phyloP scores from a whole-genome alignment of 2,113 vertebrate species.

The Sclerurus mexicanus region DNA sequence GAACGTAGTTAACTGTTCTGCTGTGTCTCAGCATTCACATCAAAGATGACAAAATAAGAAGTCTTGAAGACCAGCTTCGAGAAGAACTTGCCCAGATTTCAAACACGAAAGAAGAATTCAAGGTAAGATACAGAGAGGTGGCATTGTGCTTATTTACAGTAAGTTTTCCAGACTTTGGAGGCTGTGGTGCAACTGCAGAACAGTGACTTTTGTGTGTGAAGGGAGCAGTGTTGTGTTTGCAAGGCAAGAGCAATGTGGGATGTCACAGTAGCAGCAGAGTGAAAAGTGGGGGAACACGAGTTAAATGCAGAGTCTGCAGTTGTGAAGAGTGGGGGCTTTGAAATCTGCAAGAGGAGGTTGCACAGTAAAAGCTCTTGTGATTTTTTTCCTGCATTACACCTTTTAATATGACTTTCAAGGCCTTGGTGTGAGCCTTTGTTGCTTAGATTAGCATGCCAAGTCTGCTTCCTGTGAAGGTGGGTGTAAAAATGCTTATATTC shows the following conservation, averaged over 20 bases:
- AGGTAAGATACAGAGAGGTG: conserved; percentile 53
- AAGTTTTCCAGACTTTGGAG: background rate
- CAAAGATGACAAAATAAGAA: conserved; percentile 79
- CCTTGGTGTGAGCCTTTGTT: background rate
- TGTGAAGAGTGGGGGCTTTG: background rate
- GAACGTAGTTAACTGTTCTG: background rate
- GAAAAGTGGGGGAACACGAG: background rate
- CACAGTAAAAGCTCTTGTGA: background rate
- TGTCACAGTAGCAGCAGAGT: background rate
- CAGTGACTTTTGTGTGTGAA: background rate
- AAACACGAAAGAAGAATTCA: conserved; percentile 75
- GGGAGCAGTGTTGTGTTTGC: background rate
- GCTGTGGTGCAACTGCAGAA: background rate
- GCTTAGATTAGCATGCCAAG: background rate
- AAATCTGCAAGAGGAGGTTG: background rate
- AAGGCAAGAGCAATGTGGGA: background rate
- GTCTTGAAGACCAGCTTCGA: conserved; percentile 76
- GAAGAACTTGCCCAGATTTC: conserved; percentile 61
- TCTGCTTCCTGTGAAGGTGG: background rate
- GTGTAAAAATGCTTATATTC: background rate
- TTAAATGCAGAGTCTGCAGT: background rate
- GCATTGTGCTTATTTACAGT: background rate
- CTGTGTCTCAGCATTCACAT: conserved; percentile 62
- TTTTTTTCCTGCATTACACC: background rate
- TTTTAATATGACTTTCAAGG: background rate